phyloP scores from a whole-genome alignment of 2,113 vertebrate species.

The Apaloderma vittatum region DNA sequence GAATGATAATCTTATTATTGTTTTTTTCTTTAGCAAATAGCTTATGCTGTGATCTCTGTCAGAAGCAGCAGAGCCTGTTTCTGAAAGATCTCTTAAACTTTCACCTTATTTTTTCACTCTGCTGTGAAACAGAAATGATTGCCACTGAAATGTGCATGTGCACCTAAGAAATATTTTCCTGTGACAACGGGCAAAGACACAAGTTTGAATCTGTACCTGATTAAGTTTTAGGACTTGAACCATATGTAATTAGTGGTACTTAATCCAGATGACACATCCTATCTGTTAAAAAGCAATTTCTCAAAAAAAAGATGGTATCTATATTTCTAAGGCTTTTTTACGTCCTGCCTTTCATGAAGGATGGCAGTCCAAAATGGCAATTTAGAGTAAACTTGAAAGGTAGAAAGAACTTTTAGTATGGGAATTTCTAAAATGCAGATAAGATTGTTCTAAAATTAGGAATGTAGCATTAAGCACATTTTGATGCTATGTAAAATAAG shows the following conservation, averaged over 20 bases:
- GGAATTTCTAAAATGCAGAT: background rate
- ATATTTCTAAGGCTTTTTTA: background rate
- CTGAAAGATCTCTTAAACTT: background rate
- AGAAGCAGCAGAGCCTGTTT: background rate
- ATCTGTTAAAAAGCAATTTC: constrained; percentile 29
- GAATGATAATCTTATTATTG: background rate
- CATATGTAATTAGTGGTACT: background rate
- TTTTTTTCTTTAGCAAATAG: background rate
- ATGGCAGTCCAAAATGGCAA: background rate
- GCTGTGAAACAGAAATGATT: background rate
- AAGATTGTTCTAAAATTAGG: background rate
- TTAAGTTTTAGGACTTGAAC: constrained; percentile 32
- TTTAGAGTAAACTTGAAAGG: background rate
- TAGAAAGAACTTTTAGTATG: background rate
- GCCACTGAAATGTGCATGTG: background rate
- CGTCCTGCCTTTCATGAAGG: background rate
- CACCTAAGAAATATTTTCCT: background rate
- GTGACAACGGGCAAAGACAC: background rate
- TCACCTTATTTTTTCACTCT: background rate
- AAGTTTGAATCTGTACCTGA: constrained; percentile 5
- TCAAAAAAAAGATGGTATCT: constrained; percentile 3
- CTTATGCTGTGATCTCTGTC: background rate
- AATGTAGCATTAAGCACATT: background rate
- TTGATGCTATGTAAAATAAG: background rate
- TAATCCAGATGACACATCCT: background rate